These are phyloP conservation scores for Lates calcarifer DNA, from an alignment of 2,113 vertebrate genomes.

Conservation along the genomic window DNA sequence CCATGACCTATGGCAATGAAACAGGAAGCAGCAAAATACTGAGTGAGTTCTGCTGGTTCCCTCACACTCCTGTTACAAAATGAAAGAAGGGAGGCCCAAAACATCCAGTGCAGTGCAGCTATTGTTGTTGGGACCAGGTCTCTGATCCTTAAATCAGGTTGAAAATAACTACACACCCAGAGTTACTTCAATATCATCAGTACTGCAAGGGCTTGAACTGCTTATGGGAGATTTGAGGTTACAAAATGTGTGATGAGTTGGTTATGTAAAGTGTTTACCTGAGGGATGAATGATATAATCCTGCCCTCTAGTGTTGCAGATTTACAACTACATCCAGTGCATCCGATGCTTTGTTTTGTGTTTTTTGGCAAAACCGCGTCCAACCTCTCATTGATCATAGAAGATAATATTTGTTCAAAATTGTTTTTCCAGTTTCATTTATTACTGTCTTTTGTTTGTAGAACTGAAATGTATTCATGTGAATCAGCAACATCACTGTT, in stretches of 20 bases:
- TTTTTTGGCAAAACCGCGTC: background rate
- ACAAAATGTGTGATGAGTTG: constrained; percentile 13
- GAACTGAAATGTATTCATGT: background rate
- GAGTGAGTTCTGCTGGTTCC: background rate
- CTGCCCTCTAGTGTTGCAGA: constrained; percentile 60
- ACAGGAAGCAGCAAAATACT: background rate
- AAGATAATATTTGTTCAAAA: background rate
- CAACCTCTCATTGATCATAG: background rate
- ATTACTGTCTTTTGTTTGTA: background rate
- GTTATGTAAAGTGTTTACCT: constrained; percentile 1
- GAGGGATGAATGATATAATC: background rate
- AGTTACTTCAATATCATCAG: background rate
- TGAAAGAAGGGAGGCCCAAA: background rate
- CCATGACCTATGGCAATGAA: background rate
- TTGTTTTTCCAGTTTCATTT: background rate
- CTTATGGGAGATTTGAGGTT: constrained; percentile 15
- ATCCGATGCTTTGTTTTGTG: background rate
- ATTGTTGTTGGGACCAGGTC: background rate
- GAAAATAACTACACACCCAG: background rate
- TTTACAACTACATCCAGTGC: background rate
- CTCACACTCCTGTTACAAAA: background rate
- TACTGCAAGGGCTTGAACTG: too few species aligned
- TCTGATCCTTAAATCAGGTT: background rate
- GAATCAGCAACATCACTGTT: background rate
- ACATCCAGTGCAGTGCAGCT: background rate